Conservation (phyloP, 2,797 vertebrate genomes). For the Neostethus bicornis region DNA sequence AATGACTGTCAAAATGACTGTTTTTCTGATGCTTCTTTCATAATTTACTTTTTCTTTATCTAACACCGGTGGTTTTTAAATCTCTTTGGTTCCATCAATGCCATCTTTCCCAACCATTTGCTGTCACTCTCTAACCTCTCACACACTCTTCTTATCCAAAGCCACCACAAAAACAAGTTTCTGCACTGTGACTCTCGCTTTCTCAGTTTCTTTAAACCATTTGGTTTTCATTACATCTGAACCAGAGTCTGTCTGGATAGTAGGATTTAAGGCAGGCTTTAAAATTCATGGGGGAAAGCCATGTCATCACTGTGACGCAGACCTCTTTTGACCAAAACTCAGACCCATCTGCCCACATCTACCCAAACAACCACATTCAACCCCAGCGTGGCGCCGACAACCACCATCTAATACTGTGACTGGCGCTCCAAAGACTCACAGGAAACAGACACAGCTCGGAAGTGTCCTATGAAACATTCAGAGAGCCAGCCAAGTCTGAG, state of each 20-base stretch:
- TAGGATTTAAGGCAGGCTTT: slow-evolving; percentile 41
- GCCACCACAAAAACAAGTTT: slow-evolving; percentile 50
- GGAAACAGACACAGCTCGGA: slow-evolving; percentile 63
- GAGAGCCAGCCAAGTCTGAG: slow-evolving; percentile 57
- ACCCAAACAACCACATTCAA: slow-evolving; percentile 58
- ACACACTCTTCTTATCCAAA: slow-evolving; percentile 44
- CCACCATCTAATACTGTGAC: slow-evolving; percentile 44
- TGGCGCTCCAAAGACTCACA: slow-evolving; percentile 46
- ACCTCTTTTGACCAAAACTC: slow-evolving; percentile 74
- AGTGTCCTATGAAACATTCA: slow-evolving; percentile 64
- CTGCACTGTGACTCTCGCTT: slow-evolving; percentile 29
- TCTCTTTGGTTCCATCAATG: slow-evolving; percentile 22
- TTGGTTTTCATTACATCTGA: slow-evolving; percentile 89
- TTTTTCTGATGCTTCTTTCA: slow-evolving; percentile 9
- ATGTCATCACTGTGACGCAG: slow-evolving; percentile 80
- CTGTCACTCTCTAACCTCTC: slow-evolving; percentile 43
- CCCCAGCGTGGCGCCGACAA: slow-evolving; percentile 48
- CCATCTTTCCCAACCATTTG: slow-evolving; percentile 5
- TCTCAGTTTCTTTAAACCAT: slow-evolving; percentile 75
- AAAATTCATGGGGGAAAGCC: slow-evolving; percentile 72
- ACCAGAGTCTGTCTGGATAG: slow-evolving; percentile 81
- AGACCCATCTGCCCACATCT: slow-evolving; percentile 83
- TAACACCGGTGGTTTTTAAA: slow-evolving; percentile 25
- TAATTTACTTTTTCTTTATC: slow-evolving; percentile 22
- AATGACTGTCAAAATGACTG: too few species aligned